Base-by-base conservation (phyloP, 2,113 vertebrate genomes). In the Ceuthmochares aereus region DNA sequence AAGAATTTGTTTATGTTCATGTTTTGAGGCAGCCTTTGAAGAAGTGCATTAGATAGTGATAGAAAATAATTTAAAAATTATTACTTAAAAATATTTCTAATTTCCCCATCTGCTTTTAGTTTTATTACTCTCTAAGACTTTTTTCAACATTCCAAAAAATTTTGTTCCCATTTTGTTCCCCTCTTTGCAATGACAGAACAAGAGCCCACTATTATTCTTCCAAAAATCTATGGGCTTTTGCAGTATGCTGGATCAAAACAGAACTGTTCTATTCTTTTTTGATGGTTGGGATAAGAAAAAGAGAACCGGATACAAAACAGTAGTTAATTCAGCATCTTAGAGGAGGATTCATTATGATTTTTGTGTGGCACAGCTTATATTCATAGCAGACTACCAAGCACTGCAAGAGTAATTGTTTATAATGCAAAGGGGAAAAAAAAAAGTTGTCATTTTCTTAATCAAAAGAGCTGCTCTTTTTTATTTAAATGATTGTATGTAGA, bases 391-490 rank as follows among this genome's bases (percentile, higher is more conserved):
- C 52, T 89, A 69, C 23, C 73, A 93, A 66, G 19, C 83, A 67
- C 67, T 45, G 12, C 63, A 73, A 86, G 59, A 87, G 15, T 30
- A 78, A 84, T 23, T 45, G 75, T 43, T 80, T 84, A 45, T 83
- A 68, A 69, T 58, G 29, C 4, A 82, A 45, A 45, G 18, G n/a
- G n/a, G n/a, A 45, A 45, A 45, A 76, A 93, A 85, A 29, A 36
- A 55, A 82, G 4, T 34, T 22, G 32, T 66, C 68, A 15, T 90
- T 79, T 94, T 85, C 66, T 85, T 90, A 58, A 82, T 81, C 34
- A 78, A 19, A 84, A 82, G 6, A 74, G 18, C 32, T 49, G 8
- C 18, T 26, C 32, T 59, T 66, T 81, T 91, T 51, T 6, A 47
- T 79, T 69, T 54, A 58, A 64, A 58, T 37, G 10, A 15, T 32